These are phyloP conservation scores for Megaceryle maxima DNA, from an alignment of 2,113 vertebrate genomes.

Conservation along the genomic window DNA sequence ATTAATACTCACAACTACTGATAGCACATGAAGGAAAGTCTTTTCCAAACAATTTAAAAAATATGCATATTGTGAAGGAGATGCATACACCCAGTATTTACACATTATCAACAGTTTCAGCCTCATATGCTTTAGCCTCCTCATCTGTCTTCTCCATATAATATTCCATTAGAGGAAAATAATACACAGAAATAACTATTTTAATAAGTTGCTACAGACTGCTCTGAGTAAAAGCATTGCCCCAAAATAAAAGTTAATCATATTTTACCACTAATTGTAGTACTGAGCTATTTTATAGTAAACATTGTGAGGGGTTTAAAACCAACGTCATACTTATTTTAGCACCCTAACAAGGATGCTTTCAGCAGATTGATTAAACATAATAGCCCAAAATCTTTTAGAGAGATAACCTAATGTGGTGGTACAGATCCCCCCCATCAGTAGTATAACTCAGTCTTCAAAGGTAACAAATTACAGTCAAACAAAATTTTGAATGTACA, in stretches of 20 bases:
- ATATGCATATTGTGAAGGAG: neutral
- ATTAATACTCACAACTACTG: neutral
- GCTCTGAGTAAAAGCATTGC: neutral
- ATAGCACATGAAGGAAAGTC: neutral
- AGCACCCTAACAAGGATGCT: neutral
- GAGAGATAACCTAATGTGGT: neutral
- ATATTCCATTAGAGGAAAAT: neutral
- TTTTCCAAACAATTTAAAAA: neutral
- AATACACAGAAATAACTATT: neutral
- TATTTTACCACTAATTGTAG: neutral
- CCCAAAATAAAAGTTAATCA: neutral
- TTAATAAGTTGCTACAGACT: neutral
- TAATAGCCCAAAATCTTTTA: neutral
- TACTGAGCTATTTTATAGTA: neutral
- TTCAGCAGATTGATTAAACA: neutral
- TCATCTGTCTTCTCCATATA: neutral
- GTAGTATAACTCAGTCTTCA: neutral
- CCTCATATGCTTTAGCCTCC: neutral
- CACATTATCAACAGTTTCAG: neutral
- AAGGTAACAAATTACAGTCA: neutral
- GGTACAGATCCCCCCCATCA: neutral
- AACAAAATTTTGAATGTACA: neutral
- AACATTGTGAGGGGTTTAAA: neutral
- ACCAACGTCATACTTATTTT: neutral
- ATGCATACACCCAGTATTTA: neutral